These are phyloP conservation scores for Plectus sambesii DNA, from an alignment of 1,140 invertebrate genomes.

Conservation along the genomic window DNA sequence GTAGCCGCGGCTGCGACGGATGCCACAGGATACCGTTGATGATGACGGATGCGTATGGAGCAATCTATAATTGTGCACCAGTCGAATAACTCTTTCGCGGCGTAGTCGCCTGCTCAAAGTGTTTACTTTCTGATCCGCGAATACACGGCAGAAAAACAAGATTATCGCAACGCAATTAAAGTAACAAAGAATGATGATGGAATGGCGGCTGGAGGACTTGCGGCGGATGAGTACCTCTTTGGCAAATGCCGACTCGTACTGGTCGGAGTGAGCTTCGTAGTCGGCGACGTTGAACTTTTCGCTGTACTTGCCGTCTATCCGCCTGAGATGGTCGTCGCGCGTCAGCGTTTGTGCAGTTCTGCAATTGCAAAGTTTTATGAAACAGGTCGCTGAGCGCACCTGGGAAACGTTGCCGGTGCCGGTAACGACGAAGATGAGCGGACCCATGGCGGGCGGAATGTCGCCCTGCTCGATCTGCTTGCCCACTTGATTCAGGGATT, in stretches of 20 bases:
- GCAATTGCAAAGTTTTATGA: constrained; percentile 45
- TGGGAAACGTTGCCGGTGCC: constrained; percentile 64
- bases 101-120: too few relatives aligned
- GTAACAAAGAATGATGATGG: too few relatives aligned
- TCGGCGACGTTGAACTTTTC: constrained; percentile 79
- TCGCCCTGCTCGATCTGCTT: constrained; percentile 89
- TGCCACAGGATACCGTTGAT: constrained; percentile 98
- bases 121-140: too few relatives aligned
- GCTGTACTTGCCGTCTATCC: constrained; percentile 67
- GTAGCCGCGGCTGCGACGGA: constrained; percentile 75
- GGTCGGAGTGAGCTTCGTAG: constrained; percentile 75
- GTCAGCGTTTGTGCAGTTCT: too few relatives aligned
- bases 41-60: constrained; percentile 84
- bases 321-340: constrained; percentile 72
- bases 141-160: too few relatives aligned
- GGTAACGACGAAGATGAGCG: constrained; percentile 88
- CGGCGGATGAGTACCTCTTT: too few relatives aligned
- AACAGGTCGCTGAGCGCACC: constrained; percentile 31
- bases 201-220: too few relatives aligned
- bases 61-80: constrained; percentile 70
- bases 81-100: too few relatives aligned
- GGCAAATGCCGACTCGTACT: constrained; percentile 62
- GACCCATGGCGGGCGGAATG: constrained; percentile 92
- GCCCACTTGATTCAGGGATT: constrained; percentile 84
- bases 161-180: too few relatives aligned